These are phyloP conservation scores for Perca fluviatilis DNA, from an alignment of 2,113 vertebrate species.

Conservation along the genomic window DNA sequence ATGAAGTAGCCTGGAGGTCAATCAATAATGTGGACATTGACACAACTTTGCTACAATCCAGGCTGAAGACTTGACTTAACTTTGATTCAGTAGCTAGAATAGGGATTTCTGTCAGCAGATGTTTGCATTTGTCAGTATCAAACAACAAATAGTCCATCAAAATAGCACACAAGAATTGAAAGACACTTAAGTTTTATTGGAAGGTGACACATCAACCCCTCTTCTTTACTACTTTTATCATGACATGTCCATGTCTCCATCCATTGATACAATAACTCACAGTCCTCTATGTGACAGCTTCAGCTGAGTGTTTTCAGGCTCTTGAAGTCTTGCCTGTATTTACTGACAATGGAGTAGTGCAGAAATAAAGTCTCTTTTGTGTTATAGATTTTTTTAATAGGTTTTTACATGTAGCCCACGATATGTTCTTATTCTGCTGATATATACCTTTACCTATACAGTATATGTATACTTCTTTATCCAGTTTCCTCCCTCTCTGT, in stretches of 20 bases:
- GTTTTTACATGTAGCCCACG: neutral
- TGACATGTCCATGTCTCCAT: neutral
- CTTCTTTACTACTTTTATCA: neutral
- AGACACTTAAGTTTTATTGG: neutral
- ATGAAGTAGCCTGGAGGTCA: conserved; percentile 12
- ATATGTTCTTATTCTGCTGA: neutral
- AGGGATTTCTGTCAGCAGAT: neutral
- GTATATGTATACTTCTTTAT: neutral
- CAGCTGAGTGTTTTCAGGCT: neutral
- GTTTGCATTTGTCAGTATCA: neutral
- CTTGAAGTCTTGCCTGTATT: too few species aligned
- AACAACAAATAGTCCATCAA: too few species aligned
- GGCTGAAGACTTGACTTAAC: neutral
- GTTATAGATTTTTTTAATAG: neutral
- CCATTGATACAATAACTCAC: neutral
- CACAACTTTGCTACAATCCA: neutral
- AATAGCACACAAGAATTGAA: neutral
- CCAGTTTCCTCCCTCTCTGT: neutral
- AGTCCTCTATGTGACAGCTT: neutral
- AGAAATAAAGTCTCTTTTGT: neutral
- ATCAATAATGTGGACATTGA: conserved; percentile 23
- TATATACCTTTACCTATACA: neutral
- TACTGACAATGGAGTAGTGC: neutral
- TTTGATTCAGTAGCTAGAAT: neutral
- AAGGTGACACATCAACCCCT: neutral